Evolutionary conservation across 2,888 invertebrate genomes (phyloP).

Genomic region (Monoplex corrugatus): DNA sequence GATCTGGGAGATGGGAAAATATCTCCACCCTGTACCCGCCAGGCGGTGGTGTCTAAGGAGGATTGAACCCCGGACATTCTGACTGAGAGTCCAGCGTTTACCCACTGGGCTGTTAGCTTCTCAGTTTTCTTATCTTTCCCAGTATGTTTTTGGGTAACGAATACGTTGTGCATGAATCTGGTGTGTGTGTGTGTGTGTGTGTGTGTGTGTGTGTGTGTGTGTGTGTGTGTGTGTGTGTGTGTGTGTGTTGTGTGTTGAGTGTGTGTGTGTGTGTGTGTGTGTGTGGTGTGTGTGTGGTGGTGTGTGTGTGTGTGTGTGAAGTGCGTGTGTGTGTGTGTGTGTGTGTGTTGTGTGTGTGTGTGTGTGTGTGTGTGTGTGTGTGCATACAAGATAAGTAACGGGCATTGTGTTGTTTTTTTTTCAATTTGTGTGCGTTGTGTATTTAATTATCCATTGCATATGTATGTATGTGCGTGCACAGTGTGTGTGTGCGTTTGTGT

Average conservation of each 20-base stretch:
- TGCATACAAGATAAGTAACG: too few relatives aligned
- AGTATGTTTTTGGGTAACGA: background rate
- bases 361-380: background rate
- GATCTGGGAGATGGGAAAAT: background rate
- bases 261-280: background rate
- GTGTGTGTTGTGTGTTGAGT: background rate
- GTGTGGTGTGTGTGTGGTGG: background rate
- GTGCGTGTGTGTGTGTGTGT: background rate
- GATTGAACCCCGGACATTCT: too few relatives aligned
- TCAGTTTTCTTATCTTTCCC: background rate
- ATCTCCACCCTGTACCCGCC: background rate
- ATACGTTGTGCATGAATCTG: background rate
- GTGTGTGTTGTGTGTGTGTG: background rate
- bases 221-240: background rate
- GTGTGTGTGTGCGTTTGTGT: too few relatives aligned
- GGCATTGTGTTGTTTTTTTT: too few relatives aligned
- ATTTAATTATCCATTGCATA: too few relatives aligned
- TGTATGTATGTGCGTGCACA: too few relatives aligned
- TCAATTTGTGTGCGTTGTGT: too few relatives aligned
- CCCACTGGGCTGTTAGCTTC: too few relatives aligned
- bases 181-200: background rate
- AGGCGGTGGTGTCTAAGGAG: background rate
- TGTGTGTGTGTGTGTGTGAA: background rate
- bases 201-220: background rate
- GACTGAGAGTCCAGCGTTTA: too few relatives aligned